Percentiles rank a stretch among this genome's conserved stretches.
phyloP scores from a whole-genome alignment of 1,140 invertebrate genomes.

The Drosophila sulfurigaster region DNA sequence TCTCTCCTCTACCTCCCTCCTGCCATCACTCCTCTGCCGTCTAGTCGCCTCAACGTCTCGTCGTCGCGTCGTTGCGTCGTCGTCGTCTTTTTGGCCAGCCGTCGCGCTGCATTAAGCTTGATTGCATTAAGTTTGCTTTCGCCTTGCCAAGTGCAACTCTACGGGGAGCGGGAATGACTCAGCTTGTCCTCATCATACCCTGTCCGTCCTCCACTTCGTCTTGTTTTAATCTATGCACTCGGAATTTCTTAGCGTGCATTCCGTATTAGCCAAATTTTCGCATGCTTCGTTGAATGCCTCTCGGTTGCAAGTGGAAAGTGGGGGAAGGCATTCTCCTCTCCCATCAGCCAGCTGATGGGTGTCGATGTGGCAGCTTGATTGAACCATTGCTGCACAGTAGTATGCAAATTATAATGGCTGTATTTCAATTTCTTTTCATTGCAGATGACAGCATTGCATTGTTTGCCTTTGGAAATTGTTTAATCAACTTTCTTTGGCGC shows the following conservation, averaged over 20 bases:
- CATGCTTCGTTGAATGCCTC: slow-evolving; percentile 70
- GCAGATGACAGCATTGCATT: background rate
- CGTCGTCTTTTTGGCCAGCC: slow-evolving; percentile 63
- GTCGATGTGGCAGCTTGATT: slow-evolving; percentile 39
- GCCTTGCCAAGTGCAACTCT: slow-evolving; percentile 34
- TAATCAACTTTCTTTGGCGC: background rate
- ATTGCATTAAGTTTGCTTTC: slow-evolving; percentile 82
- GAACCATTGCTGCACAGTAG: slow-evolving; percentile 55
- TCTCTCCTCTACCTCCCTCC: background rate
- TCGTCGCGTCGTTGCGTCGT: slow-evolving; percentile 22
- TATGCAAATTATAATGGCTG: background rate
- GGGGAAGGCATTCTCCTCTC: background rate
- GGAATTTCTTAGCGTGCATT: slow-evolving; percentile 78
- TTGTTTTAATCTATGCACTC: slow-evolving; percentile 76
- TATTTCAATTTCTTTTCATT: background rate
- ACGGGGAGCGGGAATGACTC: background rate
- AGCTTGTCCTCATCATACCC: slow-evolving; percentile 22
- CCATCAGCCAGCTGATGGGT: slow-evolving; percentile 3
- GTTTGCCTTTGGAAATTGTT: background rate
- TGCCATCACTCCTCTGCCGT: background rate
- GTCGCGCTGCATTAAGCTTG: slow-evolving; percentile 78
- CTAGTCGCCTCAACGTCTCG: background rate
- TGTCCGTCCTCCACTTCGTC: slow-evolving; percentile 30
- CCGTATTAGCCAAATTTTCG: slow-evolving; percentile 80
- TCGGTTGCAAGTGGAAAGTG: slow-evolving; percentile 26